These are phyloP conservation scores for Anniella stebbinsi DNA, from an alignment of 2,797 vertebrate species.

Conservation along the genomic window DNA sequence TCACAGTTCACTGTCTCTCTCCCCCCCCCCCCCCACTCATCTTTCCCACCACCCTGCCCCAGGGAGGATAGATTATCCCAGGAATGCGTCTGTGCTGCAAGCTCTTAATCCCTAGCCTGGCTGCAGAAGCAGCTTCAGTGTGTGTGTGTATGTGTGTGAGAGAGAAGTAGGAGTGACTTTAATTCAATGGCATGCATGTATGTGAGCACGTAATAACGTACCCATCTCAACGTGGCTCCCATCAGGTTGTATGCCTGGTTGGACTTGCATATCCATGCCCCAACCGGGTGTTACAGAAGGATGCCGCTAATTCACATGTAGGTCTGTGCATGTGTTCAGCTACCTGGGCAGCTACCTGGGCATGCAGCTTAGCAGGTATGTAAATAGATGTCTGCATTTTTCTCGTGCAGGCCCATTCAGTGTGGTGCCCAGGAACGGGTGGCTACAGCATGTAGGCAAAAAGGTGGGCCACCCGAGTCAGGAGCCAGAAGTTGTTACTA, in stretches of 20 bases:
- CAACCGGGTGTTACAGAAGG: background rate
- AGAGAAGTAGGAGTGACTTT: background rate
- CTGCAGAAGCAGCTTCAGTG: background rate
- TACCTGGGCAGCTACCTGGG: background rate
- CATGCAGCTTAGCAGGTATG: background rate
- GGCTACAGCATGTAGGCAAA: background rate
- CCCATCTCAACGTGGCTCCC: background rate
- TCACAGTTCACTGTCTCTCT: background rate
- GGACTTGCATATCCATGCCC: too few species aligned
- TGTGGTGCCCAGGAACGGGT: background rate
- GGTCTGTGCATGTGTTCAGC: background rate
- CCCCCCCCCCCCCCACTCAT: background rate
- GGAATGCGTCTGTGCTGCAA: conserved; percentile 29
- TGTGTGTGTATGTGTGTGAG: background rate
- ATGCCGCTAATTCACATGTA: too few species aligned
- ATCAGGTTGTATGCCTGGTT: background rate
- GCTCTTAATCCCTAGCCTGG: conserved; percentile 24
- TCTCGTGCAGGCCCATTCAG: background rate
- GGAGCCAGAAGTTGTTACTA: too few species aligned
- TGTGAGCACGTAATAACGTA: too few species aligned
- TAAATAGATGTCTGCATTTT: too few species aligned
- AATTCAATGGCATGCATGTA: background rate
- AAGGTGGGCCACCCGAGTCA: background rate
- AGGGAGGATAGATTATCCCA: conserved; percentile 30
- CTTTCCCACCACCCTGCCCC: background rate